Evolutionary conservation across 2,797 vertebrate genomes (phyloP), one percentile per base, ranked within the genome.

Genomic region (Anguilla megastoma): DNA sequence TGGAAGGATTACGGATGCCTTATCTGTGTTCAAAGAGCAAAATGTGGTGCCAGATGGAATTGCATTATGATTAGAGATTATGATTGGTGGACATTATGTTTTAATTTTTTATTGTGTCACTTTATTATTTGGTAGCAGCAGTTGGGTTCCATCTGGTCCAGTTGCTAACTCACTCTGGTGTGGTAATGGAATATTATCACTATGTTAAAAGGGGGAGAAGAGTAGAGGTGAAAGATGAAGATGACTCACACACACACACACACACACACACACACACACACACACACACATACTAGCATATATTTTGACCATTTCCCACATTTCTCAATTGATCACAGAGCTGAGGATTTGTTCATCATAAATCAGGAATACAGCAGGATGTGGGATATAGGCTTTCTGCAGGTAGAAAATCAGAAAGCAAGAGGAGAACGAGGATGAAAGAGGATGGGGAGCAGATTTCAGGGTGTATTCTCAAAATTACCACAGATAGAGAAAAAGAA

Each of bases 261-360:
- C 82, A 50, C 60, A 36, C 48, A 63, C 16, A 86, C 85, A 89
- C 33, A 63, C 60, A 84, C 33, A 27, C 50, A 79, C 52, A 86
- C 48, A 66, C 84, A 87, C 58, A 86, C 54, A 84, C 88, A 86
- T 63, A 86, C 33, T 69, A 16, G 60, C 54, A 90, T 50, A 54
- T 79, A 36, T 45, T 21, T 63, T 60, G 52, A 18, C 60, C 52
- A 8, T 79, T 30, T 48, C 84, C 87, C 87, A 85, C 16, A 10
- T 52, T 58, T 58, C 56, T 14, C 14, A 58, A 14, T 58, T 16
- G 30, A 18, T 10, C 27, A 45, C 41, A 45, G 54, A 56, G 8
- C 16, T 0, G 54, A 56, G 54, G 8, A 16, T 56, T 16, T 56
- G 54, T 56, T 16, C 0, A 45, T 5, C 41, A 45, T 4, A 56